Conservation (phyloP, 2,888 invertebrate species). For the Oligia strigilis region DNA sequence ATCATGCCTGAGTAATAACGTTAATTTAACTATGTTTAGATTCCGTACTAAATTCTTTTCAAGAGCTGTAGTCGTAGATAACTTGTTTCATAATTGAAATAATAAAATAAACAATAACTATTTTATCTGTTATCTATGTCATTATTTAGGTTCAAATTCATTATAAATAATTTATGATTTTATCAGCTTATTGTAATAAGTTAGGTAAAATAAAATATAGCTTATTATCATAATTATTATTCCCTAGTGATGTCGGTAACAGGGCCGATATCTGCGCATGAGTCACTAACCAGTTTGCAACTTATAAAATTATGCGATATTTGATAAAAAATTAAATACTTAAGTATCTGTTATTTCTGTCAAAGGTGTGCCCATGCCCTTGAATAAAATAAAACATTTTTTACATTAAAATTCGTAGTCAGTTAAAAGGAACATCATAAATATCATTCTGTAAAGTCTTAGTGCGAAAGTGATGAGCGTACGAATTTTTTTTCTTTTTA, state of each 20-base stretch:
- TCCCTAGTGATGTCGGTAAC: conserved; percentile 1
- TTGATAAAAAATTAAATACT: conserved; percentile 13
- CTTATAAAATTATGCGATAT: conserved; percentile 19
- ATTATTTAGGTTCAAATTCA: conserved; percentile 20
- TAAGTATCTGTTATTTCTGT: conserved; percentile 22
- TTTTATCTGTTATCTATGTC: conserved; percentile 25
- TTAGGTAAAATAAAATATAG: conserved; percentile 33
- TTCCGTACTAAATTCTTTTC: not conserved
- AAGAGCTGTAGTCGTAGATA: not conserved
- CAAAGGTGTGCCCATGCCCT: conserved; percentile 23
- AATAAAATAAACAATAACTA: conserved; percentile 16
- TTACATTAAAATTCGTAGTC: not conserved
- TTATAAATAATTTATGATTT: conserved; percentile 45
- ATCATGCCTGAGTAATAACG: not conserved
- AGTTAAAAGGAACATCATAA: conserved; percentile 1
- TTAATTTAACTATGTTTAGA: not conserved
- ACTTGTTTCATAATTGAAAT: conserved; percentile 17
- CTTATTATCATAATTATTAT: conserved; percentile 31
- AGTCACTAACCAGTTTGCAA: conserved; percentile 45
- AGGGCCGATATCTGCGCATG: conserved; percentile 40
- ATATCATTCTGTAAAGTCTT: not conserved
- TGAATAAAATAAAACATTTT: conserved; percentile 14
- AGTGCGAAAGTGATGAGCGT: not conserved
- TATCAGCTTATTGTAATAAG: conserved; percentile 22
- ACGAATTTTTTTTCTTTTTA: not conserved